Percentiles rank a stretch among this genome's conserved stretches.
Conservation (phyloP, 1,140 invertebrate species). For the Drosophila varians region DNA sequence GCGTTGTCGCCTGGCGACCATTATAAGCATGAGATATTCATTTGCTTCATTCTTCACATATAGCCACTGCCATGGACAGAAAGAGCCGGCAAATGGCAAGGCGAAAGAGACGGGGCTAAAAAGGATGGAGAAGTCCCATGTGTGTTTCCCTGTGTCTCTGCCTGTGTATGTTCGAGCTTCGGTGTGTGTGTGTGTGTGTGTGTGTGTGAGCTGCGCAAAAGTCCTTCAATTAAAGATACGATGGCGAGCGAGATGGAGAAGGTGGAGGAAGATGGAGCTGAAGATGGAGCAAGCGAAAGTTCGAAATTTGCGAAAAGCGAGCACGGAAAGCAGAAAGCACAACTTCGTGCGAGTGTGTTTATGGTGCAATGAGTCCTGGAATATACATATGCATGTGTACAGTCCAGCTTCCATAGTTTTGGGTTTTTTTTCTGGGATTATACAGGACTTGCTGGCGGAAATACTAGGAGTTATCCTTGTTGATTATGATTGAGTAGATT, state of each 20-base stretch:
- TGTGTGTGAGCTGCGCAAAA: slow-evolving; percentile 72
- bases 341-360: slow-evolving; percentile 13
- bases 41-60: slow-evolving; percentile 78
- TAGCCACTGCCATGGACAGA: slow-evolving; percentile 73
- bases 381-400: slow-evolving; percentile 21
- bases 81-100: slow-evolving; percentile 40
- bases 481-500: too few relatives aligned
- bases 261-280: slow-evolving; percentile 10
- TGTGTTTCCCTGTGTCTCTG: slow-evolving; percentile 2
- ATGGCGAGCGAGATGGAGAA: slow-evolving; percentile 32
- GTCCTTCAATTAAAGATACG: slow-evolving; percentile 80
- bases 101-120: slow-evolving; percentile 12
- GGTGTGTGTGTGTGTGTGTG: slow-evolving; percentile 11
- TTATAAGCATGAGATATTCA: slow-evolving; percentile 80
- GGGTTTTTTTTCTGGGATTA: not conserved
- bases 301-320: slow-evolving; percentile 46
- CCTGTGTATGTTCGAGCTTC: not conserved
- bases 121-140: slow-evolving; percentile 35
- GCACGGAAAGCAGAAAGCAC: slow-evolving; percentile 38
- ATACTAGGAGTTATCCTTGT: too few relatives aligned
- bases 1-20: slow-evolving; percentile 67
- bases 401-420: slow-evolving; percentile 9
- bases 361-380: not conserved
- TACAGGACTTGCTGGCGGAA: too few relatives aligned
- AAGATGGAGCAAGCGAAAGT: slow-evolving; percentile 49